Percentiles rank a stretch among this genome's conserved stretches.
These are phyloP conservation scores for Shinisaurus crocodilurus DNA, from an alignment of 2,113 vertebrate species.

Conservation along the genomic window DNA sequence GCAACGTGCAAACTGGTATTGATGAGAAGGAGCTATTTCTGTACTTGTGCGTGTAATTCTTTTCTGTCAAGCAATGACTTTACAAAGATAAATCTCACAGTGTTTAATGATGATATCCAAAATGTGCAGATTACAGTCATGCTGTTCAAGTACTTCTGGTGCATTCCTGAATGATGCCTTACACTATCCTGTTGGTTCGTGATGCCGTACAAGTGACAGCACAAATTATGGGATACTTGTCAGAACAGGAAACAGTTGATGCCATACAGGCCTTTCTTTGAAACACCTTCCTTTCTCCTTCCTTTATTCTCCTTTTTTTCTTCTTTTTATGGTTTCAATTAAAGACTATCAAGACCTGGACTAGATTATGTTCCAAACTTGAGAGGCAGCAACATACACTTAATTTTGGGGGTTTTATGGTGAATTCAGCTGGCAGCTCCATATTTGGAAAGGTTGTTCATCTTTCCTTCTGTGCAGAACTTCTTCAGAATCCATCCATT, in stretches of 20 bases:
- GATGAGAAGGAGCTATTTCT: neutral
- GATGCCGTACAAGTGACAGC: accelerated
- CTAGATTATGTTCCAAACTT: neutral
- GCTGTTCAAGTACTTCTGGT: constrained; percentile 7
- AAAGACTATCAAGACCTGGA: neutral
- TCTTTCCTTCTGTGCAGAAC: neutral
- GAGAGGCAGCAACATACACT: neutral
- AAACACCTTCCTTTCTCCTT: neutral
- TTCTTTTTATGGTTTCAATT: neutral
- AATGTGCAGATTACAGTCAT: constrained; percentile 7
- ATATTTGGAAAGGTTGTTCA: neutral
- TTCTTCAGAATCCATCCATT: neutral
- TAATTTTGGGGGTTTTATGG: neutral
- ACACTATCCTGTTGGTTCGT: too few species aligned
- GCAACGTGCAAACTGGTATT: neutral
- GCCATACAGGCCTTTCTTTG: neutral
- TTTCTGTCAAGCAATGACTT: neutral
- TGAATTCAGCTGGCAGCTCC: neutral
- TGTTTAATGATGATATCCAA: constrained; percentile 1
- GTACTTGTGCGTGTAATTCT: neutral
- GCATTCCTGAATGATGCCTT: constrained; percentile 25
- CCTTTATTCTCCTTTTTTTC: neutral
- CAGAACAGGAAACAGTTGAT: neutral
- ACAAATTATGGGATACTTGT: accelerated
- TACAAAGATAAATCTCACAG: neutral